These are phyloP conservation scores for Onychorhynchus coronatus DNA, from an alignment of 2,113 vertebrate species.

Conservation along the genomic window DNA sequence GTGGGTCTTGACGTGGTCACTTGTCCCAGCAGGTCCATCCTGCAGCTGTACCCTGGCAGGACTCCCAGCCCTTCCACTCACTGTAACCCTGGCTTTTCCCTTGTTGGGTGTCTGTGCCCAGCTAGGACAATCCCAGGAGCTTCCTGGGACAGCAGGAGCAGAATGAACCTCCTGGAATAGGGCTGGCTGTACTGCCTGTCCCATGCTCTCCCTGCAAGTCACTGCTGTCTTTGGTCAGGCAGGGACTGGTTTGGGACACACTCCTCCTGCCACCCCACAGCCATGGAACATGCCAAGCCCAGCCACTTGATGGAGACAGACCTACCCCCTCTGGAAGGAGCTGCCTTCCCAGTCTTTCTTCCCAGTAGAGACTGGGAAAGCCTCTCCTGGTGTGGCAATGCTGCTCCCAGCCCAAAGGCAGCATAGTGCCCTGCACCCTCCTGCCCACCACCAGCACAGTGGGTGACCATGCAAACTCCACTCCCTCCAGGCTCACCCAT, in stretches of 20 bases:
- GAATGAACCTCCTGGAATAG: neutral
- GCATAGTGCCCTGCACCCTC: neutral
- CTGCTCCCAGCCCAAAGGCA: neutral
- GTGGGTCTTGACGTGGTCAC: neutral
- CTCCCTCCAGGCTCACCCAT: constrained; percentile 87
- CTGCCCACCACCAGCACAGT: neutral
- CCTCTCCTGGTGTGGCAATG: accelerated
- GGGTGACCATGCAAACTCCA: constrained; percentile 3
- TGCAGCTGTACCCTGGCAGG: neutral
- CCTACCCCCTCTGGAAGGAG: neutral
- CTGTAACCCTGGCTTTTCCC: accelerated
- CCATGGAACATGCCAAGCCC: neutral
- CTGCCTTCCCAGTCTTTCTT: neutral
- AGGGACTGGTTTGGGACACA: neutral
- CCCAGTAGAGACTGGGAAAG: neutral
- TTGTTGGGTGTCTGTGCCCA: neutral
- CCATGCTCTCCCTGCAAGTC: neutral
- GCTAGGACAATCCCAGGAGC: neutral
- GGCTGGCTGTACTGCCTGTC: neutral
- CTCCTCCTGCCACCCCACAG: neutral
- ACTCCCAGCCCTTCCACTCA: neutral
- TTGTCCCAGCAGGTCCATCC: neutral
- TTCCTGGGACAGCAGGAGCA: neutral
- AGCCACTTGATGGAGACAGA: accelerated
- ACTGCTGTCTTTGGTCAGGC: neutral